Evolutionary conservation across 2,888 invertebrate genomes (phyloP), one percentile per base, ranked within the genome.

Genomic region (Coelopa pilipes): DNA sequence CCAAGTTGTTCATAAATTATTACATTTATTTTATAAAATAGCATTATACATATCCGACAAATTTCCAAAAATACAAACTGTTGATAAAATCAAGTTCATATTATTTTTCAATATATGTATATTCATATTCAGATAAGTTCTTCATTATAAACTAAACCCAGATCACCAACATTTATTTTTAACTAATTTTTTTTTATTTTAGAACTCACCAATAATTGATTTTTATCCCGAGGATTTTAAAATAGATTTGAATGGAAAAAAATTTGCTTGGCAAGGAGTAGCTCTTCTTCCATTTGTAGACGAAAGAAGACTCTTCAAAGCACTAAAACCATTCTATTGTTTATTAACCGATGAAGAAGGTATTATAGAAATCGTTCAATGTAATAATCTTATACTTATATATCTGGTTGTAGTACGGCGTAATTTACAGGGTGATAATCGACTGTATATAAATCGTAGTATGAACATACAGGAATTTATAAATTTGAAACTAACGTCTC

Each of bases 211-310:
- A 0, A 99, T 99, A 75, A 98, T 99, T 81, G 99, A 99, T 88
- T 99, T 99, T 89, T 99, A 99, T 89, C 99, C 99, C 0, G 93
- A 92, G 84, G 97, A 99, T 87, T 99, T 99, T 88, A 95, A 94
- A 88, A 97, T 99, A 76, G 98, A 99, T 89, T 89, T 99, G 78
- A 99, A 99, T 89, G 99, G 99, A 49, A 99, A 99, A 89, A 99
- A 98, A 88, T 99, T 95, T 89, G 99, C 99, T 67, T 99, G 99
- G 99, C 98, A 99, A 89, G 99, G 99, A 62, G 99, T 99, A 1
- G 99, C 99, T 0, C 88, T 99, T 57, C 89, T 99, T 76, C 99
- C 99, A 9, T 99, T 99, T 88, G 99, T 99, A 0, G 98, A 99
- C 80, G 99, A 99, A 88, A 90, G 90, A 74, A 89, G 99, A 75